phyloP scores from a whole-genome alignment of 2,113 vertebrate species.

The Pelodiscus sinensis region DNA sequence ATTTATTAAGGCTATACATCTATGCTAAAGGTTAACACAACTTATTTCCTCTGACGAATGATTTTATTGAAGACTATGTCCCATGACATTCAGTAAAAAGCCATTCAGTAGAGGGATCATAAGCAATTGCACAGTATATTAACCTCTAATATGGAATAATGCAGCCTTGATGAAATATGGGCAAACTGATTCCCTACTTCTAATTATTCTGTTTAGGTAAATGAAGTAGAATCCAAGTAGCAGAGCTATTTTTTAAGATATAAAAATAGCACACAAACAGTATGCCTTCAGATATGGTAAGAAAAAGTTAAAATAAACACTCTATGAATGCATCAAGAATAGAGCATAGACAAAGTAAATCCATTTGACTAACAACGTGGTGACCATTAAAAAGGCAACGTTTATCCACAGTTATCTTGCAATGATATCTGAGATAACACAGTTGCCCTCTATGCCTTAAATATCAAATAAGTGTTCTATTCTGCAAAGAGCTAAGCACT shows the following conservation, averaged over 20 bases:
- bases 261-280: background rate
- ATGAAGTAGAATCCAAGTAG: background rate
- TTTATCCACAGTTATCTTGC: background rate
- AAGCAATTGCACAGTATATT: conserved; percentile 26
- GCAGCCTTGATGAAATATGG: conserved; percentile 29
- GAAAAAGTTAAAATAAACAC: background rate
- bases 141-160: conserved; percentile 29
- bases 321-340: background rate
- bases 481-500: background rate
- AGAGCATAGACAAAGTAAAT: background rate
- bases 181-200: background rate
- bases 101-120: background rate
- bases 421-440: background rate
- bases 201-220: conserved; percentile 50
- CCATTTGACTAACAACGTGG: background rate
- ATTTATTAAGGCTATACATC: conserved; percentile 48
- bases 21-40: conserved; percentile 46
- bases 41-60: conserved; percentile 36
- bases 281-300: background rate
- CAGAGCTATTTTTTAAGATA: background rate
- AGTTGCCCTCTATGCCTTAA: background rate
- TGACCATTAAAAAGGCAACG: background rate
- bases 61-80: conserved; percentile 9
- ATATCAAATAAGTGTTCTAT: background rate
- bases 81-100: conserved; percentile 49